These are phyloP conservation scores for Pristis pectinata DNA, from an alignment of 2,797 vertebrate genomes.

Conservation along the genomic window DNA sequence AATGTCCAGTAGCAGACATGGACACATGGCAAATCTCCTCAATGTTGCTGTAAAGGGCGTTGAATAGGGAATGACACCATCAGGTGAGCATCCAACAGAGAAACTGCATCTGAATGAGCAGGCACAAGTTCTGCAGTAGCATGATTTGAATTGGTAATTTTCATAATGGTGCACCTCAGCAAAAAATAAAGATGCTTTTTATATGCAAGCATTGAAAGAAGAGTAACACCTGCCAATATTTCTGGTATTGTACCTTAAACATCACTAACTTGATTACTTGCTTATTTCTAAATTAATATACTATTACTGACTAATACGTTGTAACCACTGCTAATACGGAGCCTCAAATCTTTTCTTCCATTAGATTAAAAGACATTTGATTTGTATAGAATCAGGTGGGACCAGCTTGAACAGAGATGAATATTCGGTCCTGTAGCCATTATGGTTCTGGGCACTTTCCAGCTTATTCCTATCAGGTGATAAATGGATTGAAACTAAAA, in stretches of 20 bases:
- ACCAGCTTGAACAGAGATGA: not conserved
- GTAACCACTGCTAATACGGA: not conserved
- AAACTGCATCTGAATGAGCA: too few species aligned
- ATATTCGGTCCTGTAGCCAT: not conserved
- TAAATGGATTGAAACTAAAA: not conserved
- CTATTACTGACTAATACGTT: not conserved
- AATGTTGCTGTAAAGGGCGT: too few species aligned
- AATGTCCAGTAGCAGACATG: too few species aligned
- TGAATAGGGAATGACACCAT: too few species aligned
- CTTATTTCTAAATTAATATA: not conserved
- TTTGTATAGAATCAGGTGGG: not conserved
- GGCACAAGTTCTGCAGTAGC: too few species aligned
- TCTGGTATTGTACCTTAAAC: not conserved
- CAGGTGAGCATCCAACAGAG: too few species aligned
- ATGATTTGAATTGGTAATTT: too few species aligned
- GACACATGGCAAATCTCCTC: too few species aligned
- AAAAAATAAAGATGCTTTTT: too few species aligned
- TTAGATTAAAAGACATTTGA: not conserved
- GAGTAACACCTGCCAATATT: too few species aligned
- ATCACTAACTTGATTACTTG: not conserved
- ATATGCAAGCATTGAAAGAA: too few species aligned
- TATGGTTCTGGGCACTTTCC: not conserved
- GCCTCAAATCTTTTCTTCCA: not conserved
- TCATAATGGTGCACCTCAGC: too few species aligned
- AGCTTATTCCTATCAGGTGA: not conserved